Base-by-base conservation (phyloP, 2,113 vertebrate species). In the Rousettus leschenaultii region DNA sequence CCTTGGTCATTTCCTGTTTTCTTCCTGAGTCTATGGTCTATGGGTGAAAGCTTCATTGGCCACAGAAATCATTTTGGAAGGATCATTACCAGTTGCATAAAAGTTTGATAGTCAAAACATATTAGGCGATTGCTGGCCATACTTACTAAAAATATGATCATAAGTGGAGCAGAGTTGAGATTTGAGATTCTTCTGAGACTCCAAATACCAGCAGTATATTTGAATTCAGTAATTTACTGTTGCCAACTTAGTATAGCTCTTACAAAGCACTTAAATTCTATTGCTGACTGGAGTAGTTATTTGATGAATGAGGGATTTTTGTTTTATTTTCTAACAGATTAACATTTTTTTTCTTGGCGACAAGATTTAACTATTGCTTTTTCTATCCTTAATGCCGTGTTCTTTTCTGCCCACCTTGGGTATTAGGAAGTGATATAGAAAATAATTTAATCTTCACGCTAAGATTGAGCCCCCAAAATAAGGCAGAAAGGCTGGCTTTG, bases 1-100 rank as follows among this genome's bases (percentile, higher is more conserved):
- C 68, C 48, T 91, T 90, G 35, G 91, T 70, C 70, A 91, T 89
- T 95, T 66, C 73, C 66, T n/a, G 7, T 89, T 93, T 98, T 75
- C 68, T 96, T 94, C 26, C 88, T 22, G 45, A 68, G 18, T 94
- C 82, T 91, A 18, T 66, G 43, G 96, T 94, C 96, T 95, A 97
- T 95, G 86, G n/a, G 38, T 94, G 94, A 98, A 97, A 96, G 95
- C 93, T 96, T 96, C 96, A 97, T 35, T 97, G 97, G 73, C 40
- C 78, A 96, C 66, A 79, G 84, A 97, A 96, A 89, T 68, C 83
- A 89, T 97, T 96, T 94, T 94, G 45, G 51, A 95, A 93, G 91
- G 95, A 97, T 97, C 96, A 94, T 96, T 97, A 96, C 93, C 91
- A 95, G 35, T 83, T 94, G 68, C 88, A 97, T 97, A 91, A 95